A percentile compares a stretch with the other conserved stretches of the same genome.
These are phyloP conservation scores for Caenorhabditis zanzibari DNA, from an alignment of 2,888 invertebrate genomes.

Conservation along the genomic window DNA sequence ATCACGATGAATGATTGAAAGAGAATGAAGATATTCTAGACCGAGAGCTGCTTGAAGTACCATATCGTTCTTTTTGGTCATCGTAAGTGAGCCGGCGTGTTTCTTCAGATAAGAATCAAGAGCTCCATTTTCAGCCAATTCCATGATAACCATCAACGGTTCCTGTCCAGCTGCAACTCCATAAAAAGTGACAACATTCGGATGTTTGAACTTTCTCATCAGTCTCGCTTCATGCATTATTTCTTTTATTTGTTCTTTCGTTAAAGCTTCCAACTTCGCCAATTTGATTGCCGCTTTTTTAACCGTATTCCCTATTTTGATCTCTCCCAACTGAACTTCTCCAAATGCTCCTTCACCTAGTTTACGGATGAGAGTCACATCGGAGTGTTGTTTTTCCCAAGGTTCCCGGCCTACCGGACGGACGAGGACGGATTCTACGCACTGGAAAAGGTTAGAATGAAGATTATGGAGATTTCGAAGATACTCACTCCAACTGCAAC, in stretches of 20 bases:
- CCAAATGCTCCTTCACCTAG: slow-evolving; percentile 80
- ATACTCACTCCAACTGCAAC: slow-evolving; percentile 37
- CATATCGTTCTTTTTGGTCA: slow-evolving; percentile 71
- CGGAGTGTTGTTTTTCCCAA: slow-evolving; percentile 76
- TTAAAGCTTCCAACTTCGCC: slow-evolving; percentile 73
- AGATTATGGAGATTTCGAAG: background rate
- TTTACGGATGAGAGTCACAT: slow-evolving; percentile 75
- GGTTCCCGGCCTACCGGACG: slow-evolving; percentile 67
- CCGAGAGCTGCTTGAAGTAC: slow-evolving; percentile 73
- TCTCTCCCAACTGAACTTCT: slow-evolving; percentile 73
- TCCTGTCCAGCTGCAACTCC: slow-evolving; percentile 76
- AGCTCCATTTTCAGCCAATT: slow-evolving; percentile 72
- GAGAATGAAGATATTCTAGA: slow-evolving; percentile 72
- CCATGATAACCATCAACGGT: slow-evolving; percentile 78
- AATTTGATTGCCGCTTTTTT: slow-evolving; percentile 58
- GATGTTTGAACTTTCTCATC: slow-evolving; percentile 75
- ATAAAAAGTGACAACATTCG: slow-evolving; percentile 74
- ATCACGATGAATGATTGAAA: slow-evolving; percentile 66
- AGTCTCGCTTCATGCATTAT: slow-evolving; percentile 77
- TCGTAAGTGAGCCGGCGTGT: slow-evolving; percentile 50
- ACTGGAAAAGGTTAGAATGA: slow-evolving; percentile 16
- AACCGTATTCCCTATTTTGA: slow-evolving; percentile 44
- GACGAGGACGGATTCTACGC: slow-evolving; percentile 49
- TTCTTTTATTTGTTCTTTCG: slow-evolving; percentile 77
- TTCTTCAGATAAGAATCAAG: slow-evolving; percentile 75